Conservation (phyloP, 2,888 invertebrate species). For the Yponomeuta sedellus region DNA sequence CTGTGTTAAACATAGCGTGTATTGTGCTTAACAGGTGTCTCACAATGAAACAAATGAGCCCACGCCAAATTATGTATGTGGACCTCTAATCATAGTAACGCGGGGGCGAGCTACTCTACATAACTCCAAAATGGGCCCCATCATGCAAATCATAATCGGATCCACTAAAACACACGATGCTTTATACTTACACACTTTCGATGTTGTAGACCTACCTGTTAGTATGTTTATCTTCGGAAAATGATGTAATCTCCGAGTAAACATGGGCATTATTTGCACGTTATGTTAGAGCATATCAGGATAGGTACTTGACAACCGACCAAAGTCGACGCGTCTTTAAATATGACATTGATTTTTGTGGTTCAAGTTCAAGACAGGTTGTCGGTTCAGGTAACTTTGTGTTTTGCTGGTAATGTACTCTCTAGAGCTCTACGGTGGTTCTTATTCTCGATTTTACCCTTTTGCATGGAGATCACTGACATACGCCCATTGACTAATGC, state of each 20-base stretch:
- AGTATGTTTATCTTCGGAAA: slow-evolving; percentile 13
- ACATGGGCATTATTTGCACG: slow-evolving; percentile 50
- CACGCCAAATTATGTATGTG: slow-evolving; percentile 40
- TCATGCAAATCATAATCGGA: slow-evolving; percentile 11
- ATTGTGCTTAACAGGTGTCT: slow-evolving; percentile 34
- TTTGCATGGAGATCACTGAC: slow-evolving; percentile 25
- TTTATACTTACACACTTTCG: slow-evolving; percentile 9
- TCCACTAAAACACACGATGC: slow-evolving; percentile 6
- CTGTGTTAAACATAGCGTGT: slow-evolving; percentile 24
- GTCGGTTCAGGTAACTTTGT: slow-evolving; percentile 9
- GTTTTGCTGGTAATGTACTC: background rate
- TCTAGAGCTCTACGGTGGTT: slow-evolving; percentile 2
- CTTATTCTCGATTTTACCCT: slow-evolving; percentile 28
- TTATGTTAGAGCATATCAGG: slow-evolving; percentile 48
- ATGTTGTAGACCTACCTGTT: background rate
- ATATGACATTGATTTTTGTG: slow-evolving; percentile 52
- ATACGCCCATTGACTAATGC: slow-evolving; percentile 41
- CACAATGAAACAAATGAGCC: slow-evolving; percentile 38
- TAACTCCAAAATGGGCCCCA: slow-evolving; percentile 8
- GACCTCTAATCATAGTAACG: slow-evolving; percentile 28
- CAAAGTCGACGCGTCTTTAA: slow-evolving; percentile 35
- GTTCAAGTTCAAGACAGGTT: slow-evolving; percentile 63
- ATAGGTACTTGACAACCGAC: slow-evolving; percentile 33
- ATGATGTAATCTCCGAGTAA: slow-evolving; percentile 59
- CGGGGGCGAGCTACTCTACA: slow-evolving; percentile 38